Base-by-base conservation (phyloP, 64 coral and sea anemone genomes). In the Actinia tenebrosa region DNA sequence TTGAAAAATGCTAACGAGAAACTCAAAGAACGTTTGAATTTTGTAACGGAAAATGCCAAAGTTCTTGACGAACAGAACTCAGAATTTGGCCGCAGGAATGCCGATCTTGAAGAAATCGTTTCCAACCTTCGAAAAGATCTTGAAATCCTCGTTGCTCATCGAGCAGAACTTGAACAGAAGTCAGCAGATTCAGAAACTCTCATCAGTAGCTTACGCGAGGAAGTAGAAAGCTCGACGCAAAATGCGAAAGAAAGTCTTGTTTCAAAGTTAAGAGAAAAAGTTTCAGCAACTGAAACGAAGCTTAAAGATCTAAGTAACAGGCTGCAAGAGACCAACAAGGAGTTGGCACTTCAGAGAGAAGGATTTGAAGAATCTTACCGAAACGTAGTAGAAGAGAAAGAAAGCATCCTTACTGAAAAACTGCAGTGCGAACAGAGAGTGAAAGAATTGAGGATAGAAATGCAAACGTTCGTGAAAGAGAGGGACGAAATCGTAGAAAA, bases 381-480 rank as follows among this genome's bases (percentile, higher is more conserved):
- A 9, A 77, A 77, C 16, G 56, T 95, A 46, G n/a, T 16, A 10
- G 84, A 60, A 26, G 94, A 95, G 77, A 81, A 88, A 0, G 68
- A 89, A 61, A 89, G 85, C 42, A 45, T 89, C 47, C 85, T 87
- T 61, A 68, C 71, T 84, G 91, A 92, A n/a, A 95, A 95, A 95
- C 86, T 72, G 22, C 83, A 92, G 25, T 79, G 83, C 60, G 94
- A 97, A 91, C 80, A 80, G 53, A 75, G 87, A 30, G 56, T 87
- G 10, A 88, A 93, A 37, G 91, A 93, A 42, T 64, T 97, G 85
- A 92, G 91, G 53, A 22, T 75, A n/a, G 91, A 97, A 64, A 87
- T 97, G 86, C 80, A 93, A 43, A 80, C 53, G 20, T 93, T 93
- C n/a, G 91, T 90, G 14, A 93, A 71, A 56, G 94, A 97, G 43